Percentiles rank a stretch among this genome's conserved stretches.
Conservation (phyloP, 1,140 invertebrate genomes). For the Parapsyche elsis region DNA sequence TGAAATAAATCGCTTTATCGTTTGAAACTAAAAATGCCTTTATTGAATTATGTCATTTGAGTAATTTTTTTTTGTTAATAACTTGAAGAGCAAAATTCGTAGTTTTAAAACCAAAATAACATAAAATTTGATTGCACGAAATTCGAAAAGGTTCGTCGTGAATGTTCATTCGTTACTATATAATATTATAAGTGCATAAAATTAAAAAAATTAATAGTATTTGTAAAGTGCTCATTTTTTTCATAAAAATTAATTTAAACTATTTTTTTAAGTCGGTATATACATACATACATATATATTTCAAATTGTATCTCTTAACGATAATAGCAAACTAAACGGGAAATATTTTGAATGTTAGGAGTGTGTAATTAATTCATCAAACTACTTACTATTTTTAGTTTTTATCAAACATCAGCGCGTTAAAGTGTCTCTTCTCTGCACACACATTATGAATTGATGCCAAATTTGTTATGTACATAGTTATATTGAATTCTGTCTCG, state of each 20-base stretch:
- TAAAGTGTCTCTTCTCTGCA: conserved; percentile 34
- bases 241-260: conserved; percentile 25
- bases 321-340: neutral
- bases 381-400: neutral
- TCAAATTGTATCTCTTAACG: neutral
- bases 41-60: neutral
- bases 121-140: neutral
- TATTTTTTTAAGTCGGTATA: conserved; percentile 34
- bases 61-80: neutral
- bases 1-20: conserved; percentile 1
- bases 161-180: neutral
- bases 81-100: neutral
- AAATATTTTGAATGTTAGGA: neutral
- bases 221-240: conserved; percentile 41
- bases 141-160: neutral
- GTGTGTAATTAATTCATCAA: neutral
- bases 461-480: conserved; percentile 35
- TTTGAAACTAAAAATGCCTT: conserved; percentile 10
- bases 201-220: conserved; percentile 20
- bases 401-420: neutral
- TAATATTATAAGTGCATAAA: too few species aligned
- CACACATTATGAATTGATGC: conserved; percentile 35
- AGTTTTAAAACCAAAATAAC: neutral
- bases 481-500: neutral
- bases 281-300: neutral